Percentiles rank a stretch among this genome's conserved stretches.
These are phyloP conservation scores for Quadriops clusia DNA, from an alignment of 2,888 invertebrate genomes.

Conservation along the genomic window DNA sequence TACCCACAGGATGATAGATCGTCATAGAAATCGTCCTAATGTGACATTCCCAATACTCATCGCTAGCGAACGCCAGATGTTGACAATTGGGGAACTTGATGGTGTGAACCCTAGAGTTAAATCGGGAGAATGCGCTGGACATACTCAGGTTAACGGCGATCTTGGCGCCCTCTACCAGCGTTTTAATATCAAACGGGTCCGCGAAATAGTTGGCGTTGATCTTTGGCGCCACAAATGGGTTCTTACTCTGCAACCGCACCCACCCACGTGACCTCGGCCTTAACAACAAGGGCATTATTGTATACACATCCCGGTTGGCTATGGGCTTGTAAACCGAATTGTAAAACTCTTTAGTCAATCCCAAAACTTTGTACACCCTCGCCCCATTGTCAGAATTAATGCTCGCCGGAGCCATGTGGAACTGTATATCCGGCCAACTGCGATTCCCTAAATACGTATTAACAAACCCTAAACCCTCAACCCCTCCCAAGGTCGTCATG, in stretches of 20 bases:
- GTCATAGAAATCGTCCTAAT: constrained; percentile 80
- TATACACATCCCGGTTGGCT: constrained; percentile 68
- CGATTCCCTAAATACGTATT: constrained; percentile 73
- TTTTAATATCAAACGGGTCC: constrained; percentile 63
- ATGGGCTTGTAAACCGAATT: constrained; percentile 71
- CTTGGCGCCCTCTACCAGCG: constrained; percentile 73
- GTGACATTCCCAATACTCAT: constrained; percentile 78
- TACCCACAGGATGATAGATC: constrained; percentile 81
- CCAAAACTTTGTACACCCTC: constrained; percentile 63
- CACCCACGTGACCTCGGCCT: constrained; percentile 70
- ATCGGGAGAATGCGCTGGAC: constrained; percentile 67
- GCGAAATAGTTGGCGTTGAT: constrained; percentile 90
- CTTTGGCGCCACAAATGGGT: constrained; percentile 77
- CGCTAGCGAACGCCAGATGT: constrained; percentile 58
- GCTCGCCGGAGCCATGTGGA: constrained; percentile 87
- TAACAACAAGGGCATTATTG: constrained; percentile 73
- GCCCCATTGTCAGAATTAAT: constrained; percentile 64
- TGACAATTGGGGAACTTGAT: constrained; percentile 70
- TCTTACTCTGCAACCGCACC: constrained; percentile 60
- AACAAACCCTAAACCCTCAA: constrained; percentile 79
- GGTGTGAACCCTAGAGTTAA: constrained; percentile 62
- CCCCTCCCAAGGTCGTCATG: constrained; percentile 77
- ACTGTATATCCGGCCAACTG: constrained; percentile 80
- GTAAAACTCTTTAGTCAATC: constrained; percentile 68
- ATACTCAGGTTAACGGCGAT: constrained; percentile 62